Evolutionary conservation across 2,888 invertebrate genomes (phyloP).

Genomic region (Auanema sp.): DNA sequence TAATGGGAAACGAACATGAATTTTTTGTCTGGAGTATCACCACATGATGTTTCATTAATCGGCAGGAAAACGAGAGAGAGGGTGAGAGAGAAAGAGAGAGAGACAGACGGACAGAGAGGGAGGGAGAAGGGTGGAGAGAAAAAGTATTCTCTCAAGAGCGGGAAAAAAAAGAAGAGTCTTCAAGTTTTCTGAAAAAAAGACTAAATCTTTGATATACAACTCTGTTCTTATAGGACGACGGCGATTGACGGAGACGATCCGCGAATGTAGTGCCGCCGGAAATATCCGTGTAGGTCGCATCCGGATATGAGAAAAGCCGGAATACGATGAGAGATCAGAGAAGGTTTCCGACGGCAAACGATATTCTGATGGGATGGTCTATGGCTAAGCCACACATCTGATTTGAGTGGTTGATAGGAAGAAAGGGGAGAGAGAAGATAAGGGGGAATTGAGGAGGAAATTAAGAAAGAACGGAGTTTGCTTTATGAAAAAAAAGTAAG

Average conservation of each 20-base stretch:
- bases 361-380: neutral
- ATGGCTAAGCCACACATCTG: neutral
- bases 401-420: neutral
- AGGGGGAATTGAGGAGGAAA: neutral
- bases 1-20: neutral
- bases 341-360: constrained; percentile 19
- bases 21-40: neutral
- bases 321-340: constrained; percentile 17
- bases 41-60: no score
- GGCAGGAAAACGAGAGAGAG: no score
- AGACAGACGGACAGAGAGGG: neutral
- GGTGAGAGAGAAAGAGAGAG: neutral
- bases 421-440: constrained; percentile 3
- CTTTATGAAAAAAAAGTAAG: neutral
- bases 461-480: neutral
- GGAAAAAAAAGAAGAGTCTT: neutral
- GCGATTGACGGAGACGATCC: constrained; percentile 13
- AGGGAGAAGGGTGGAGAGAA: neutral
- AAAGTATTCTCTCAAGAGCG: neutral
- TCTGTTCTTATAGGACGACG: constrained; percentile 1
- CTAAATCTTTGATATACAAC: neutral
- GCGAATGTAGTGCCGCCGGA: constrained; percentile 13
- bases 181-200: neutral
- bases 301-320: neutral
- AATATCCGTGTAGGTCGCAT: constrained; percentile 19